Evolutionary conservation across 2,797 vertebrate genomes (phyloP), one percentile per base, ranked within the genome.

Genomic region (Glossophaga mutica): DNA sequence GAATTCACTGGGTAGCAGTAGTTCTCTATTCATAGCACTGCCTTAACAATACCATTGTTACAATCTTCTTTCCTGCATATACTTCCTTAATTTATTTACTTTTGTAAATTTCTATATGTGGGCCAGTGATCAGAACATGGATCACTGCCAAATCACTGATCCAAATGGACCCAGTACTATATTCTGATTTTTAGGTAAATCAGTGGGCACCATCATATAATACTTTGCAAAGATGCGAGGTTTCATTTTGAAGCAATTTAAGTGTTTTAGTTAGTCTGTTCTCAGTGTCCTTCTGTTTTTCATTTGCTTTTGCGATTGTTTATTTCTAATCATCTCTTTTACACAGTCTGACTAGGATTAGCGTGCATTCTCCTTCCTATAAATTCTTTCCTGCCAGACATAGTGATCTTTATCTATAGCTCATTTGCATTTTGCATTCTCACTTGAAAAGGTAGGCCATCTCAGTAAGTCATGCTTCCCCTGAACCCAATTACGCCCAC

Each of bases 371-470:
- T 73, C 14, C 59, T 79, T 71, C 39, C 34, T 86, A 48, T 92
- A 67, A 78, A 29, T 81, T 86, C 39, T 84, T 88, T 94, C 22
- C 79, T 15, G 32, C 84, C 65, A 93, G 24, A 76, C 50, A 15
- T 34, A 50, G 37, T 92, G 55, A 81, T 94, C 93, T 96, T 95
- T 89, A 78, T 77, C 57, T 89, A 84, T 5, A 94, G 22, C n/a
- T 94, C 68, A 97, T 97, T 91, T 93, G 50, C 65, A 97, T 94
- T 97, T 91, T 93, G 50, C 65, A 97, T 94, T 81, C 70, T 96
- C 37, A 96, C 82, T 94, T 94, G 86, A 82, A 89, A 94, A 93
- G 52, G 34, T 94, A 6, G 26, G 62, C 59, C 76, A 71, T 96
- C 82, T 65, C 86, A 84, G 24, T 88, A 74, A 88, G 57, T 59